These are phyloP conservation scores for Oceanodroma leucorhoa DNA, from an alignment of 2,797 vertebrate species.

Conservation along the genomic window DNA sequence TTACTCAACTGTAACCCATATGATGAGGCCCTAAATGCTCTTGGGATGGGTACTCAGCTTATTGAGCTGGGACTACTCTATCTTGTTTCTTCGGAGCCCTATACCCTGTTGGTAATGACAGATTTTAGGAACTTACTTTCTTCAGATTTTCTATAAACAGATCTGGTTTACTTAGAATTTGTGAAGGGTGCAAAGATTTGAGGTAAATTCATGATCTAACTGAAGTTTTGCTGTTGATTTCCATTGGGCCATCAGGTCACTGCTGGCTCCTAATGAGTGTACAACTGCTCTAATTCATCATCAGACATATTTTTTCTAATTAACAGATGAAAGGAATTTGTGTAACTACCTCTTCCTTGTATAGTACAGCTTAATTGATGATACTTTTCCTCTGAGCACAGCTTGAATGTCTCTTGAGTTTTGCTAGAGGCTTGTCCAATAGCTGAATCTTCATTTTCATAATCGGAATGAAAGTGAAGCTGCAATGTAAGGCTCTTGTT, in stretches of 20 bases:
- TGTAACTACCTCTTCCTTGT: not conserved
- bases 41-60: fast-evolving
- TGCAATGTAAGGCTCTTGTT: not conserved
- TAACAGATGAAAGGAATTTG: not conserved
- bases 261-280: not conserved
- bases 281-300: not conserved
- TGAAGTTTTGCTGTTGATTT: not conserved
- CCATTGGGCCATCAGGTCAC: not conserved
- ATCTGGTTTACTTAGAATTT: not conserved
- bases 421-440: not conserved
- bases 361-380: not conserved
- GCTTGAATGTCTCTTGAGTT: not conserved
- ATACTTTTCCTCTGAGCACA: not conserved
- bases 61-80: not conserved
- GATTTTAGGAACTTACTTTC: not conserved
- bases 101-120: fast-evolving
- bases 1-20: not conserved
- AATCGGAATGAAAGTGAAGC: not conserved
- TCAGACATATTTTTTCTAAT: not conserved
- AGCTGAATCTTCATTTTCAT: not conserved
- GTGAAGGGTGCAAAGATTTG: not conserved
- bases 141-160: not conserved
- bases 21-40: no score
- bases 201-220: not conserved
- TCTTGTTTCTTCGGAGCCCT: not conserved